Conservation (phyloP, 2,113 vertebrate species). For the Sturnus vulgaris region DNA sequence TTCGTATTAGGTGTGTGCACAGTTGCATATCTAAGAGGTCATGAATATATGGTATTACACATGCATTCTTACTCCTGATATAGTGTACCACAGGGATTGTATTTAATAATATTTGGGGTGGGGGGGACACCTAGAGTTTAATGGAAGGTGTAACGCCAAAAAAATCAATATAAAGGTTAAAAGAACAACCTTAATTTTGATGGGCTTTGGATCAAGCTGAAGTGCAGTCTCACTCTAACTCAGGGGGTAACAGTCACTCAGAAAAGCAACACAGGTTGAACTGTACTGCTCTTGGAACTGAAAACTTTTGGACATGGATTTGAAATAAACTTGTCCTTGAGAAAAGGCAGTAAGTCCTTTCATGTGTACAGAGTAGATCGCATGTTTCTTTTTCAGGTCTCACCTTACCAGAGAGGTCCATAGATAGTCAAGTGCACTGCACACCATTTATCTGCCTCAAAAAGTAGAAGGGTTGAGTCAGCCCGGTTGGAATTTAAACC, state of each 20-base stretch:
- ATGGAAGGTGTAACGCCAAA: background rate
- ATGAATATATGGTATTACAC: background rate
- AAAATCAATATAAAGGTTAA: background rate
- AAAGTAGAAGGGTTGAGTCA: slow-evolving; percentile 43
- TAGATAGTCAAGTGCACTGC: background rate
- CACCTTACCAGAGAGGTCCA: slow-evolving; percentile 5
- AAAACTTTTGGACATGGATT: background rate
- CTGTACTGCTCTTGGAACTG: background rate
- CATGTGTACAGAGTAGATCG: background rate
- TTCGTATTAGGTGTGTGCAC: slow-evolving; percentile 19
- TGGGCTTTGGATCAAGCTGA: background rate
- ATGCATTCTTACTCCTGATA: background rate
- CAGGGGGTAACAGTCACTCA: background rate
- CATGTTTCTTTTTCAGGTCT: background rate
- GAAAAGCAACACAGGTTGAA: background rate
- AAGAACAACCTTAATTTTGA: background rate
- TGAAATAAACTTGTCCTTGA: slow-evolving; percentile 17
- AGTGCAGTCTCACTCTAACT: background rate
- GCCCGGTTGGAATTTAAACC: slow-evolving; percentile 53
- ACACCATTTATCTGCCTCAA: slow-evolving; percentile 44
- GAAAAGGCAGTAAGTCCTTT: slow-evolving; percentile 9
- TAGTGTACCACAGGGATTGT: background rate
- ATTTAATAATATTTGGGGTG: background rate
- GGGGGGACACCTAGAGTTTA: background rate
- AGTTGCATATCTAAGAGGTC: background rate